These are phyloP conservation scores for Conus ventricosus DNA, from an alignment of 1,140 invertebrate species.

Conservation along the genomic window DNA sequence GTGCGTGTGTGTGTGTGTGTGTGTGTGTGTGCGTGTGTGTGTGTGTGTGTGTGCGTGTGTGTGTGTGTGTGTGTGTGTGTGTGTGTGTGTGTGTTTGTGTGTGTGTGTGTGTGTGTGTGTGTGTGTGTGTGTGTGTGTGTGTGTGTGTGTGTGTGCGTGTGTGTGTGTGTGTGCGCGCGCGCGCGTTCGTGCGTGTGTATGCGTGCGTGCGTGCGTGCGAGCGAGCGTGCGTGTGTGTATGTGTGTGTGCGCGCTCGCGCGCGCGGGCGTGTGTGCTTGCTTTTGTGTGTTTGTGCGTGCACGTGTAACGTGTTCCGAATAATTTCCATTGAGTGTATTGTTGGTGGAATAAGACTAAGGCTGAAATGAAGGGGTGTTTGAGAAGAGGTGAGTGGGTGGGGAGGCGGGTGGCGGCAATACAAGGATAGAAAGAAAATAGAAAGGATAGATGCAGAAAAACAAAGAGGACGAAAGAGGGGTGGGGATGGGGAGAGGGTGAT, in stretches of 20 bases:
- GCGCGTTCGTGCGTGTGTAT: neutral
- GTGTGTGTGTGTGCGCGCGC: neutral
- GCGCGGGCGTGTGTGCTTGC: neutral
- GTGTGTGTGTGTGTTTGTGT: neutral
- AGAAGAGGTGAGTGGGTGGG: too few relatives aligned
- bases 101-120: neutral
- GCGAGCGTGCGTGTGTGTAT: neutral
- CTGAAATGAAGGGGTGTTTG: too few relatives aligned
- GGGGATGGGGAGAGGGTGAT: too few relatives aligned
- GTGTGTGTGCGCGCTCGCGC: neutral
- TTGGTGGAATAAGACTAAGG: neutral
- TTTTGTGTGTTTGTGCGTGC: neutral
- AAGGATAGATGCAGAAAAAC: too few relatives aligned
- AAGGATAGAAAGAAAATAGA: neutral
- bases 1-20: too few relatives aligned
- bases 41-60: neutral
- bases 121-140: neutral
- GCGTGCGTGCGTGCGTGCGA: neutral
- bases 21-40: neutral
- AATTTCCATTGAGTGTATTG: neutral
- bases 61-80: neutral
- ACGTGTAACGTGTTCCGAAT: too few relatives aligned
- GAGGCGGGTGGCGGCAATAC: neutral
- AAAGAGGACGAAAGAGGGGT: too few relatives aligned
- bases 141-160: constrained; percentile 6